Base-by-base conservation (phyloP, 2,888 invertebrate species). In the Gonocerus acuteangulatus region DNA sequence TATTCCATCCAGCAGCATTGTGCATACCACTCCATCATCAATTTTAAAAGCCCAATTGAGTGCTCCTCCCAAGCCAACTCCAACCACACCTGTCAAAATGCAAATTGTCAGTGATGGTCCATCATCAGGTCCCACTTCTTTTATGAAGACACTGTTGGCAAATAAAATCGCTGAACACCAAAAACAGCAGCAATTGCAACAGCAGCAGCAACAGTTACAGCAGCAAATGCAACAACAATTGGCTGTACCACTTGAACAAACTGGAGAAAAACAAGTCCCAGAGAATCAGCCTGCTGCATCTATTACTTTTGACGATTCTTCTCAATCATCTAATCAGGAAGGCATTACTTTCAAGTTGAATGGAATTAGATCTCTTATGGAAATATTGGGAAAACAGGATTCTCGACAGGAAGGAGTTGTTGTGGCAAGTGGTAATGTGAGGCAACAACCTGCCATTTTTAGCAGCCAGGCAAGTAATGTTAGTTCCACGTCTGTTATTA, bases 71-170 rank as follows among this genome's bases (percentile, higher is more conserved):
- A 79, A 80, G 74, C 77, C 74, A 62, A 69, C 72, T 62, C 71
- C 67, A 11, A 47, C 61, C 27, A 45, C 66, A 18, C 62, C 66
- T 2, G 56, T 45, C 16, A 56, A 56, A 56, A 45, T 56, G 44
- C 56, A 56, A 45, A 56, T 56, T 21, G 57, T 47, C 49, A 56
- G 44, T 36, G 65, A 57, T 48, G 63, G 60, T 42, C 32, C 36
- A 48, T 59, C 61, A 45, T 59, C 62, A 48, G 60, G 60, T 47
- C 54, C 49, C 54, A 68, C 67, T 72, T 87, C 90, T 57, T 81
- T 94, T 69, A 94, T 95, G 74, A 95, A 95, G 77, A 93, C 90
- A 77, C 81, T 95, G 68, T 79, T 95, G 75, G 95, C 95, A 70
- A 92, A 89, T 77, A 95, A 95, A 86, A 92, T 93, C 80, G 81